phyloP scores from a whole-genome alignment of 2,888 invertebrate species.

The Xestobium rufovillosum region DNA sequence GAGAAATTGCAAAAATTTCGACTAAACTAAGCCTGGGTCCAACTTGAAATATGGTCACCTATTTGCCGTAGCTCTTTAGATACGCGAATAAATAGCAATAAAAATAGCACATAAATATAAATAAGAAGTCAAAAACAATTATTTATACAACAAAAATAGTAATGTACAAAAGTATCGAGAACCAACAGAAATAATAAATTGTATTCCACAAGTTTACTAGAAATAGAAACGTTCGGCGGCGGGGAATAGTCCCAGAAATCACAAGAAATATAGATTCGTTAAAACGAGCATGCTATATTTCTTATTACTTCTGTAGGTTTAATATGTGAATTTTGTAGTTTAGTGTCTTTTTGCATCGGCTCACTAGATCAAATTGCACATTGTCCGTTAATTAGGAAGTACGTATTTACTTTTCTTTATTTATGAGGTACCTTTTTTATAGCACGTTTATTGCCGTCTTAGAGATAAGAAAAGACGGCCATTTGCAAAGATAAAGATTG shows the following conservation, averaged over 20 bases:
- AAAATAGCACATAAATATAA: constrained; percentile 9
- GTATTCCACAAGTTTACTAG: constrained; percentile 3
- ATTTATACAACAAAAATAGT: constrained; percentile 6
- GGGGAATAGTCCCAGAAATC: constrained; percentile 3
- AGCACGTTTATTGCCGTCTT: too few species aligned
- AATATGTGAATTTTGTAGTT: too few species aligned
- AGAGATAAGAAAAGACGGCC: too few species aligned
- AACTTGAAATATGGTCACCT: constrained; percentile 4
- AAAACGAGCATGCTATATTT: constrained; percentile 21
- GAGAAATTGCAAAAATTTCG: constrained; percentile 21
- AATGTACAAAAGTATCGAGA: neutral
- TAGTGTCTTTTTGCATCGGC: too few species aligned
- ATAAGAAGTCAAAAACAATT: constrained; percentile 8
- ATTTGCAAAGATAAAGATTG: too few species aligned
- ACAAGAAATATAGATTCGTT: neutral
- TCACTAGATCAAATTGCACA: constrained; percentile 39
- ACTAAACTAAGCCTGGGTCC: neutral
- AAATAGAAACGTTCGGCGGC: neutral
- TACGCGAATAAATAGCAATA: constrained; percentile 1
- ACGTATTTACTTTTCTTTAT: constrained; percentile 30
- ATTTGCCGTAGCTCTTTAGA: neutral
- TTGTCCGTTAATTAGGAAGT: constrained; percentile 36
- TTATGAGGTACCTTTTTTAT: constrained; percentile 43
- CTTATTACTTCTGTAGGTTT: too few species aligned
- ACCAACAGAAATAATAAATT: constrained; percentile 1